Percentiles rank a stretch among this genome's conserved stretches.
These are phyloP conservation scores for Sepioteuthis lessoniana DNA, from an alignment of 2,888 invertebrate species.

Conservation along the genomic window DNA sequence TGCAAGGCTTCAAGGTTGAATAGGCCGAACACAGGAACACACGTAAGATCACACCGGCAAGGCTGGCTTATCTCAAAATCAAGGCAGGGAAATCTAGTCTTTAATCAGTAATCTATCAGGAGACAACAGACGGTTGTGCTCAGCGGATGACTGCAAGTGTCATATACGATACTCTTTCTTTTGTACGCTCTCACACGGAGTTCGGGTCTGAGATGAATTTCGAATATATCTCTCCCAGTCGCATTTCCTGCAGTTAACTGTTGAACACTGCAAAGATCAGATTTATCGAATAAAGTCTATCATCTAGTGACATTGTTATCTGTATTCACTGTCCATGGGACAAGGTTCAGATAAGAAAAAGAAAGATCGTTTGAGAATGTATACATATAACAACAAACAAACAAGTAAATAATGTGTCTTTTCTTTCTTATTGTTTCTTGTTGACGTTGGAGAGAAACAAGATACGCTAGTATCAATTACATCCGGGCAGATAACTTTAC, in stretches of 20 bases:
- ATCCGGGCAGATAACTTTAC: not conserved
- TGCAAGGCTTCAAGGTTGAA: too few relatives aligned
- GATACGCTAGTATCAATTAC: not conserved
- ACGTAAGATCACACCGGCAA: too few relatives aligned
- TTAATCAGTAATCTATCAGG: not conserved
- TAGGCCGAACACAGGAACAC: too few relatives aligned
- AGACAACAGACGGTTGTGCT: not conserved
- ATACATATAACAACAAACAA: not conserved
- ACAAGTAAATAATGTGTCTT: not conserved
- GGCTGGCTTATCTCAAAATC: too few relatives aligned
- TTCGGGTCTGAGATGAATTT: not conserved
- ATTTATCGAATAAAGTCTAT: not conserved
- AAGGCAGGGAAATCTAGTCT: too few relatives aligned
- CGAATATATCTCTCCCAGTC: not conserved
- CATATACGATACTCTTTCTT: not conserved
- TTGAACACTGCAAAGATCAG: not conserved
- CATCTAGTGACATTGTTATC: not conserved
- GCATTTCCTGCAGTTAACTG: not conserved
- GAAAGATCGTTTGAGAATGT: not conserved
- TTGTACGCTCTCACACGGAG: not conserved
- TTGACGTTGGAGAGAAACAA: not conserved
- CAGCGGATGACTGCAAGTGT: slow-evolving; percentile 20
- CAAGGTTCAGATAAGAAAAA: not conserved
- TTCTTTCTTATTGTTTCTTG: not conserved
- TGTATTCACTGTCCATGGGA: not conserved